Base-by-base conservation (phyloP, 2,113 vertebrate species). In the Apodemus speciosus region DNA sequence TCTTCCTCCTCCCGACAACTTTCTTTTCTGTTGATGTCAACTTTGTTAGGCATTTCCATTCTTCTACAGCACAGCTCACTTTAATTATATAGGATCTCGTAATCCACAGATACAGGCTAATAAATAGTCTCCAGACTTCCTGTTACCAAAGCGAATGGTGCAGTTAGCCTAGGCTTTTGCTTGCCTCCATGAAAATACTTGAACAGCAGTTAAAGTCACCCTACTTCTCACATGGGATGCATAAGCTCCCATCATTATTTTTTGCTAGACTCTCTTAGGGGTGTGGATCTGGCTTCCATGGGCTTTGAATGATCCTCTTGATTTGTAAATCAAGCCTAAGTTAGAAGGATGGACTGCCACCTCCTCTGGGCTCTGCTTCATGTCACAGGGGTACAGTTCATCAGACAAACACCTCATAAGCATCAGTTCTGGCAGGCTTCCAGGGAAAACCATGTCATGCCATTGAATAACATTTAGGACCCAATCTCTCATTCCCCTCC, bases 391-490 rank as follows among this genome's bases (percentile, higher is more conserved):
- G 96, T 97, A 88, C 95, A 98, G 97, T 96, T 96, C 97, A 97
- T 98, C 98, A 98, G 96, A 97, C 97, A 97, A 98, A 98, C 98
- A 97, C 98, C 97, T 98, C 97, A 97, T 98, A 98, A 98, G 97
- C 98, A 97, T 98, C 97, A 97, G 95, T 94, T 90, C 96, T 98
- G 98, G 98, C 97, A 95, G 97, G 95, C 51, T 97, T 97, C 98
- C 98, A 98, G 98, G 96, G 96, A 97, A 98, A 98, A 97, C 88
- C 96, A 98, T 98, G 98, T 97, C 97, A 98, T 96, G 88, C 95
- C 97, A 97, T 97, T 98, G 98, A 97, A 96, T 97, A 97, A 98
- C 98, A 97, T 98, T 97, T 97, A 97, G 95, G 97, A 97, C 97
- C 96, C 98, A 97, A 98, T 98, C 98, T 97, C 98, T 98, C 98